Evolutionary conservation across 2,888 invertebrate species (phyloP).

Genomic region (Cerceris ruficornis): DNA sequence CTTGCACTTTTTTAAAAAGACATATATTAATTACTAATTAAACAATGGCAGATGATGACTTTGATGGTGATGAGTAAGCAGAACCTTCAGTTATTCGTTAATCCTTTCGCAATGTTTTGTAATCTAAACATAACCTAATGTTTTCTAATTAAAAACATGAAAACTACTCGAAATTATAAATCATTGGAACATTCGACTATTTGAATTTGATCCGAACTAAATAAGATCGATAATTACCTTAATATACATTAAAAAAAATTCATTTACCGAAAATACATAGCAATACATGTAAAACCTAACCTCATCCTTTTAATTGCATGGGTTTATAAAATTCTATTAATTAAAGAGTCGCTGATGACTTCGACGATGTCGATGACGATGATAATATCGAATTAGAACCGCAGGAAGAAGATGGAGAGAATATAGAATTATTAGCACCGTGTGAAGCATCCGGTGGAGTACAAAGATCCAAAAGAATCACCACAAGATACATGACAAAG

Average conservation of each 20-base stretch:
- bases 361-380: constrained; percentile 94
- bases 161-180: not conserved
- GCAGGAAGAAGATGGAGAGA: constrained; percentile 93
- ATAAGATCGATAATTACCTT: too few species aligned
- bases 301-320: not conserved
- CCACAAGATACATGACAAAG: constrained; percentile 99
- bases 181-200: not conserved
- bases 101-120: not conserved
- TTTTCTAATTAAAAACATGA: not conserved
- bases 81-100: not conserved
- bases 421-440: constrained; percentile 91
- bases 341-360: constrained; percentile 89
- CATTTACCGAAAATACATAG: too few species aligned
- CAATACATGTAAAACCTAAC: constrained; percentile 5
- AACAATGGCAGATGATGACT: constrained; percentile 93
- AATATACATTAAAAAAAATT: too few species aligned
- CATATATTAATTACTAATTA: constrained; percentile 2
- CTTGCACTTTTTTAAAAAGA: not conserved
- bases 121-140: constrained; percentile 9
- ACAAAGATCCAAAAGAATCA: constrained; percentile 94
- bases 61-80: constrained; percentile 90
- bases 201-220: too few species aligned
- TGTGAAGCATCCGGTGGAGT: constrained; percentile 92
- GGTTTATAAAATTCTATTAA: constrained; percentile 1
- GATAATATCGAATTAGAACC: constrained; percentile 94